A percentile compares a stretch with the other conserved stretches of the same genome.
Evolutionary conservation across 2,113 vertebrate species (phyloP).

Genomic region (Mixornis gularis): DNA sequence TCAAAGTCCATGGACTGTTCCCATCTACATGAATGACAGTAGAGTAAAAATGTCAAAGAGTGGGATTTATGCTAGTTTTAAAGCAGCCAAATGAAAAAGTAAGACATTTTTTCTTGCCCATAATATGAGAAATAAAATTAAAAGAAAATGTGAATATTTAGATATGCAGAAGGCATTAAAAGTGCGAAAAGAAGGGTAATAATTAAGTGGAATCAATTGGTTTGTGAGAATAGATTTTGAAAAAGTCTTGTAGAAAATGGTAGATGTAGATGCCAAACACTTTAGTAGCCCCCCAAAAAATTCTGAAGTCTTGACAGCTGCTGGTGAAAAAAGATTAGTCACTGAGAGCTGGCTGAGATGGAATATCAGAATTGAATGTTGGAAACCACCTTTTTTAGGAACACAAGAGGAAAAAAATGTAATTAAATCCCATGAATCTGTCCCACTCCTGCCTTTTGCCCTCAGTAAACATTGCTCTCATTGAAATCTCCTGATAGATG

Average conservation of each 20-base stretch:
- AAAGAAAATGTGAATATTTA: not conserved
- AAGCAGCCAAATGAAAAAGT: not conserved
- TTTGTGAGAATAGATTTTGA: not conserved
- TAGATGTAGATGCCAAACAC: not conserved
- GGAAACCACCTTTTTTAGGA: not conserved
- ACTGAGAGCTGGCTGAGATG: not conserved
- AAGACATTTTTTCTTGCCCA: not conserved
- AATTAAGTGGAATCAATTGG: not conserved
- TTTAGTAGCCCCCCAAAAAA: not conserved
- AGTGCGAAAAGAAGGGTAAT: not conserved
- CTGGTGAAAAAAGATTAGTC: not conserved
- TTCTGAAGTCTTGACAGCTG: not conserved
- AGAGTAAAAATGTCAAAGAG: not conserved
- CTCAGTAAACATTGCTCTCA: not conserved
- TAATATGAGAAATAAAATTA: not conserved
- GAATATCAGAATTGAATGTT: not conserved
- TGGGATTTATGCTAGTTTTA: not conserved
- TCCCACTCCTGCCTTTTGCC: not conserved
- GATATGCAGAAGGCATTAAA: not conserved
- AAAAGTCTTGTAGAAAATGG: not conserved
- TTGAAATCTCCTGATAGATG: not conserved
- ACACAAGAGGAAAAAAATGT: not conserved
- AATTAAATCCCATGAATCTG: not conserved
- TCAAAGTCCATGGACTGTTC: not conserved
- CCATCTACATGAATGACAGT: not conserved